These are phyloP conservation scores for Camelus bactrianus DNA, from an alignment of 2,113 vertebrate genomes.

Conservation along the genomic window DNA sequence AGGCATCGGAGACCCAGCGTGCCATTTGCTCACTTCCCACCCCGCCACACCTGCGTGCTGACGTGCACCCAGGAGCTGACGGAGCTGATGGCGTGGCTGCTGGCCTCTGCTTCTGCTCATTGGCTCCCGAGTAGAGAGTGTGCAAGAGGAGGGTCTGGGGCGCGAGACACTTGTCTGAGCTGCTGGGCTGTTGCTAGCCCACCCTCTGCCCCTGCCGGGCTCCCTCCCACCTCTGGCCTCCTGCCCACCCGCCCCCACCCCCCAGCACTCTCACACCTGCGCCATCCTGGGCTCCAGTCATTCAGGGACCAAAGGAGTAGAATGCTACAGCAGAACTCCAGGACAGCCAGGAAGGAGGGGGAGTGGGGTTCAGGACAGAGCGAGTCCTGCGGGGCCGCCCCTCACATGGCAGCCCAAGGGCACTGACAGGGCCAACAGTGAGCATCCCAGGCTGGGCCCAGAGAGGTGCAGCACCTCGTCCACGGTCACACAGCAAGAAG, in stretches of 20 bases:
- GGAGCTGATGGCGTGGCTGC: rapidly evolving
- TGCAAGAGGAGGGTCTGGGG: background rate
- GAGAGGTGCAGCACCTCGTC: background rate
- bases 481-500: background rate
- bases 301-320: background rate
- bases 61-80: background rate
- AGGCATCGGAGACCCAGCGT: background rate
- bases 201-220: background rate
- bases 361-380: background rate
- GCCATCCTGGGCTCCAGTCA: background rate
- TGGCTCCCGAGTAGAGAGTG: background rate
- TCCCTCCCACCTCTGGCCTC: background rate
- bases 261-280: rapidly evolving
- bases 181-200: background rate
- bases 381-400: background rate
- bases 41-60: too few species aligned
- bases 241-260: too few species aligned
- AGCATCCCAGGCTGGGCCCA: background rate
- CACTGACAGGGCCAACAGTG: background rate
- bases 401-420: background rate
- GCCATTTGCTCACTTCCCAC: background rate
- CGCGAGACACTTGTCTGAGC: background rate
- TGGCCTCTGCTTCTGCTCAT: background rate
- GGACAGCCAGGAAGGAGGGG: background rate
- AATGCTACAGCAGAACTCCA: background rate